Base-by-base conservation (phyloP, 2,113 vertebrate genomes). In the Holacanthus passer region DNA sequence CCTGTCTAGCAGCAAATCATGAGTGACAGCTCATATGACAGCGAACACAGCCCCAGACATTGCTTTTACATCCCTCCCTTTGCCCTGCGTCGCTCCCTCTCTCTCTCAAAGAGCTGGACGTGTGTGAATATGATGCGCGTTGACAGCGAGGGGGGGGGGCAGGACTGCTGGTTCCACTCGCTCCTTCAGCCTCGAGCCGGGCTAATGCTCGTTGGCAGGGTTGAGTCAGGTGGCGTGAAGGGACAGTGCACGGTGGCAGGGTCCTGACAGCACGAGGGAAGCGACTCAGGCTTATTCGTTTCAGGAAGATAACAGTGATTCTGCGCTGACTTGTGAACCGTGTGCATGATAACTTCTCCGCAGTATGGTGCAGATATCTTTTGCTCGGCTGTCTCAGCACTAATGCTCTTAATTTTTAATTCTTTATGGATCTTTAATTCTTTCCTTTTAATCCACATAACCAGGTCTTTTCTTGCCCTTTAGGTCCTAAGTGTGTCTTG, bases 161-260 rank as follows among this genome's bases (percentile, higher is more conserved):
- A 31, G 59, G 6, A 7, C 70, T 77, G 70, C 58, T 48, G 77
- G 66, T 74, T 79, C 81, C 74, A 59, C 55, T 64, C 77, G 65
- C 74, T 81, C 59, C 7, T 1, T 89, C 77, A 81, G 68, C 60
- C 60, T 19, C 9, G 8, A 55, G 50, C 66, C 74, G 58, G 59
- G 31, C 73, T 90, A 82, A 91, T 85, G 77, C 70, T 65, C 70
- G 53, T 37, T 87, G 89, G 88, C 90, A 89, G 86, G 67, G 41
- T 65, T 64, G 62, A 74, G 86, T 85, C 77, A 79, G 86, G 77
- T 81, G 70, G 79, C 1, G 0, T 73, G 73, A 73, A 29, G 37
- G 37, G 67, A 74, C 59, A 37, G 27, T 55, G 17, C 24, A 27
- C 56, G 69, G 67, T 70, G 74, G 53, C 39, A 14, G 11, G 47